These are phyloP conservation scores for Pantala flavescens DNA, from an alignment of 1,140 invertebrate genomes.

Conservation along the genomic window DNA sequence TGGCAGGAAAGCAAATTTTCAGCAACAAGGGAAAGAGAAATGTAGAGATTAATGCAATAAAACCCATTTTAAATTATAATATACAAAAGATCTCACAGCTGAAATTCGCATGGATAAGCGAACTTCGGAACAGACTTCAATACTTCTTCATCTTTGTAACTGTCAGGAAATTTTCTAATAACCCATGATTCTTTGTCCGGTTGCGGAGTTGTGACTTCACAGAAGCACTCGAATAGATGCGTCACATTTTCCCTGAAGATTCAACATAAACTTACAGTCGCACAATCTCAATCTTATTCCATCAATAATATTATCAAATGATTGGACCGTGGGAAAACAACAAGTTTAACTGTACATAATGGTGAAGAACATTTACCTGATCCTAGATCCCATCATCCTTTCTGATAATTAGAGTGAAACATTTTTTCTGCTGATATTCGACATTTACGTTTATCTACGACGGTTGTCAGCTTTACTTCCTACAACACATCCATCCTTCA, in stretches of 20 bases:
- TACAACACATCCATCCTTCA: neutral
- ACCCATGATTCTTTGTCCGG: conserved; percentile 53
- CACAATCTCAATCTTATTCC: neutral
- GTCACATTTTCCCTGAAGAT: conserved; percentile 64
- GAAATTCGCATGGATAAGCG: conserved; percentile 71
- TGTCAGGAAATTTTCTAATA: conserved; percentile 63
- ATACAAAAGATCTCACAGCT: conserved; percentile 50
- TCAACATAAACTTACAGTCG: neutral
- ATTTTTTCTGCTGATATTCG: neutral
- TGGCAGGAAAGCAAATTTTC: too few species aligned
- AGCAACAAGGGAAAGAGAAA: too few species aligned
- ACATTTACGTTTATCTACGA: neutral
- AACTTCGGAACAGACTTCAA: conserved; percentile 72
- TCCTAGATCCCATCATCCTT: conserved; percentile 1
- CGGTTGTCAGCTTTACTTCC: neutral
- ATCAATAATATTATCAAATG: neutral
- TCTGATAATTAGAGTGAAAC: neutral
- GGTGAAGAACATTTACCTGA: neutral
- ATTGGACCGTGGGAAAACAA: too few species aligned
- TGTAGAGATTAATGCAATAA: too few species aligned
- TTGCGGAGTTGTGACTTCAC: conserved; percentile 60
- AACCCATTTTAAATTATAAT: neutral
- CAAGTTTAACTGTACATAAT: too few species aligned
- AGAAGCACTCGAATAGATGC: conserved; percentile 72
- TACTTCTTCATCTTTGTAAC: conserved; percentile 62